Conservation (phyloP, 1,140 invertebrate species). For the Neotoxoptera formosana region DNA sequence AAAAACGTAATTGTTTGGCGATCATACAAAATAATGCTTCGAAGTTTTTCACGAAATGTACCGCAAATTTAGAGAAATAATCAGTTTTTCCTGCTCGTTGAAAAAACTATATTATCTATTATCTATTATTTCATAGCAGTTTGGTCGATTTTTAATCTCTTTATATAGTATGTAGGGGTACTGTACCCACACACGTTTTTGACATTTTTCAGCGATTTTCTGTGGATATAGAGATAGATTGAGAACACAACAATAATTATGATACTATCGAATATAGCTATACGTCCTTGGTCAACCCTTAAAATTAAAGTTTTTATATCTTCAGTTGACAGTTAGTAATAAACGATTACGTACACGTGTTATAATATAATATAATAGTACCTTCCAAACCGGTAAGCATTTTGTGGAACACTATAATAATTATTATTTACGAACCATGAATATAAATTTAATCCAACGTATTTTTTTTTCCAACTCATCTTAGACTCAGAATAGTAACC, state of each 20-base stretch:
- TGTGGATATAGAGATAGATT: neutral
- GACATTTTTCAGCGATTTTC: neutral
- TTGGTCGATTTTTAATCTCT: no score
- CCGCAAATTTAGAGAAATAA: no score
- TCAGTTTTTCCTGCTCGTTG: no score
- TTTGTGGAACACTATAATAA: neutral
- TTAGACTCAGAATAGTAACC: no score
- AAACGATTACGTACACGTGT: neutral
- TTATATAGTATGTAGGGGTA: neutral
- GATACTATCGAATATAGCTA: neutral
- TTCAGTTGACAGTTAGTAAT: neutral
- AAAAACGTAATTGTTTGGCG: no score
- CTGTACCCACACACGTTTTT: neutral
- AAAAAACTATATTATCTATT: no score
- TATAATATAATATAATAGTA: no score
- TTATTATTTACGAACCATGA: neutral
- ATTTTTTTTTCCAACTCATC: neutral
- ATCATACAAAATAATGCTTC: no score
- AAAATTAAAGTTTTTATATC: neutral
- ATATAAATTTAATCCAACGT: neutral
- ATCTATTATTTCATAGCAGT: no score
- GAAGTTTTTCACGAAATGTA: no score
- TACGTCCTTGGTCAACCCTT: neutral
- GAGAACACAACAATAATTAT: neutral
- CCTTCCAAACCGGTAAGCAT: neutral